phyloP scores from a whole-genome alignment of 2,797 vertebrate genomes.

The Peromyscus attwateri region DNA sequence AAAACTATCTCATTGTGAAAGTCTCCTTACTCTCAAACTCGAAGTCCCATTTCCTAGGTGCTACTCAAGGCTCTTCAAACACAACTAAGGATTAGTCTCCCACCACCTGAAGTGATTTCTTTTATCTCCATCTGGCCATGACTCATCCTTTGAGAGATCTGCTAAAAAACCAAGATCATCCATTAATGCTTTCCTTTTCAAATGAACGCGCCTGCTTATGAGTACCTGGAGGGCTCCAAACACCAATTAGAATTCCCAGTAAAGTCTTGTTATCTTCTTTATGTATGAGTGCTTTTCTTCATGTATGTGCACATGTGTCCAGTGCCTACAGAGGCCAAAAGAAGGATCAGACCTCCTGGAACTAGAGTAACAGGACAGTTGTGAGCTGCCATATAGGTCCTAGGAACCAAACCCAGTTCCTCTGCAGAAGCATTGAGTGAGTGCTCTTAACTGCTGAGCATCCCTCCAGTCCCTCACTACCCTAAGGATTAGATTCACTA shows the following conservation, averaged over 20 bases:
- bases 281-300: not conserved
- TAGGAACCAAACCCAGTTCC: not conserved
- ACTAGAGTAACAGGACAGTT: not conserved
- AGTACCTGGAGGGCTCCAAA: conserved; percentile 41
- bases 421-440: not conserved
- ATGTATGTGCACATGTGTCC: not conserved
- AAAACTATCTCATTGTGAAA: conserved; percentile 15
- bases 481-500: not conserved
- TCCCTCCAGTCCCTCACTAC: not conserved
- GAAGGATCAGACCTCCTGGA: not conserved
- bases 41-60: not conserved
- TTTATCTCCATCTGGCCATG: not conserved
- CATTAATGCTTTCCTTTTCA: not conserved
- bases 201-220: not conserved
- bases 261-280: not conserved
- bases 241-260: conserved; percentile 40
- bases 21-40: not conserved
- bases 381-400: not conserved
- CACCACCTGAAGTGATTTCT: conserved; percentile 21
- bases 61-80: not conserved
- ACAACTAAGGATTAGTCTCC: not conserved
- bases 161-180: conserved; percentile 30
- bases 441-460: not conserved
- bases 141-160: not conserved
- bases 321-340: not conserved